Base-by-base conservation (phyloP, 2,888 invertebrate genomes). In the Hypomecis atomaria region DNA sequence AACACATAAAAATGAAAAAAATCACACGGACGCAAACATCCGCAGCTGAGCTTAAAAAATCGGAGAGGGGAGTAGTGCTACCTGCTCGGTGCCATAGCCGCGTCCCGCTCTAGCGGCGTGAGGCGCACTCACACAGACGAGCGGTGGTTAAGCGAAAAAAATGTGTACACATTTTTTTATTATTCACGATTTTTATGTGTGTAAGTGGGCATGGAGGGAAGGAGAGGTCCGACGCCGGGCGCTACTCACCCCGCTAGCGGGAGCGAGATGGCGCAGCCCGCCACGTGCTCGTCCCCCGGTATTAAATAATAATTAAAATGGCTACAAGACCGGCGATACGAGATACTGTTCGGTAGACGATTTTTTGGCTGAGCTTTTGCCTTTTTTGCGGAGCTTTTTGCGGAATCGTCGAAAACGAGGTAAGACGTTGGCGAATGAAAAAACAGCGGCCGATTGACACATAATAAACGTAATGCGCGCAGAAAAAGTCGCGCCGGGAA, bases 261-360 rank as follows among this genome's bases (percentile, higher is more conserved):
- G 78, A 90, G 74, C 58, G 83, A 75, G 91, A 89, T 64, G 71
- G 84, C 67, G 83, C 78, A 78, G 77, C 83, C 83, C 88, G 90
- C 92, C 92, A 92, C 92, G 92, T 92, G 92, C 92, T 92, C 87
- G 89, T 89, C 89, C 90, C 91, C 86, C 80, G 88, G 89, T 91
- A 92, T 92, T 92, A 92, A 92, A 92, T 92, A 92, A 92, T 92
- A 92, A 92, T 92, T 92, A 92, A 92, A 92, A 92, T 92, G 92
- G 92, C 91, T 92, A 90, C 90, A 90, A 90, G 89, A 89, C 85
- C 83, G 87, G 86, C 88, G 89, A 88, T 90, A 87, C 88, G 87
- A 88, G 87, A 90, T 88, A 89, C 84, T 85, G 86, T 88, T 88
- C 84, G 87, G 91, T 90, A 91, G 92, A 92, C 92, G 82, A 92